A percentile compares a stretch with the other conserved stretches of the same genome.
Conservation (phyloP, 2,797 vertebrate genomes). For the Semaprochilodus insignis region DNA sequence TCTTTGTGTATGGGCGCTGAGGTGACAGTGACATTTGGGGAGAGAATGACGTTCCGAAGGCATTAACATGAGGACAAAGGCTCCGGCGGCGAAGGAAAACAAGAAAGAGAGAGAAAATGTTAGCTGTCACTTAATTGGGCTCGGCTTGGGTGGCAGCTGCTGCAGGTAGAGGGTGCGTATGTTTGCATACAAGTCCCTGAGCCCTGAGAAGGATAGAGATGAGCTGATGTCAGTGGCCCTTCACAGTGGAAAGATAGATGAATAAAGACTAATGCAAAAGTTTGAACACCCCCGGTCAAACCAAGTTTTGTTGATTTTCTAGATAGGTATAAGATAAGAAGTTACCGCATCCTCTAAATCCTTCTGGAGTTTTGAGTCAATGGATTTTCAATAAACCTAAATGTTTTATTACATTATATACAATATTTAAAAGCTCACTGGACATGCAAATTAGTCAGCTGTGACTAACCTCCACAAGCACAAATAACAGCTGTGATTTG, state of each 20-base stretch:
- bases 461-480: too few species aligned
- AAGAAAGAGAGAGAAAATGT: conserved; percentile 59
- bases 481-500: too few species aligned
- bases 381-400: too few species aligned
- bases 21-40: conserved; percentile 66
- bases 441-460: too few species aligned
- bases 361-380: too few species aligned
- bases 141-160: conserved; percentile 32
- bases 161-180: conserved; percentile 34
- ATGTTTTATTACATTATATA: too few species aligned
- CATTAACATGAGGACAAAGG: conserved; percentile 70
- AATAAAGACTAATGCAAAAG: too few species aligned
- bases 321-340: too few species aligned
- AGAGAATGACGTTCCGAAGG: conserved; percentile 62
- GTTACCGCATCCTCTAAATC: neutral
- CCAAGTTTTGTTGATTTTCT: too few species aligned
- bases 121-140: conserved; percentile 59
- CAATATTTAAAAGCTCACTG: too few species aligned
- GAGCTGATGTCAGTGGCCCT: conserved; percentile 1
- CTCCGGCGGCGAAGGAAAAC: conserved; percentile 44
- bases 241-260: neutral
- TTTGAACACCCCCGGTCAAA: too few species aligned
- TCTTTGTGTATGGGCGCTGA: conserved; percentile 64
- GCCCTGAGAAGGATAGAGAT: conserved; percentile 10
- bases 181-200: conserved; percentile 10